These are phyloP conservation scores for Pogonomyrmex barbatus DNA, from an alignment of 1,140 invertebrate genomes.

Conservation along the genomic window DNA sequence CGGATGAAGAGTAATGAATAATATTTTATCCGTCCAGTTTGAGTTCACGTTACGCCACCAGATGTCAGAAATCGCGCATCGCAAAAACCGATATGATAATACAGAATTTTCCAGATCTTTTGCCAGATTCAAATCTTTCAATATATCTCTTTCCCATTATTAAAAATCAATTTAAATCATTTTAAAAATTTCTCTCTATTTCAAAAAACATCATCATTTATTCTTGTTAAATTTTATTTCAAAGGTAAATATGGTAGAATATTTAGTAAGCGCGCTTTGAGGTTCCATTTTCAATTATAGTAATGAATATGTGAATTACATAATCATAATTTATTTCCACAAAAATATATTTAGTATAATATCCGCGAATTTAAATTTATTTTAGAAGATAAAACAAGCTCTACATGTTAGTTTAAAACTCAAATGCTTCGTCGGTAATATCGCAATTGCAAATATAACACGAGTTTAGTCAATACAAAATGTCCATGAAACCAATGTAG, in stretches of 20 bases:
- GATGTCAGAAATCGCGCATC: neutral
- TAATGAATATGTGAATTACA: neutral
- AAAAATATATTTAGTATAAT: neutral
- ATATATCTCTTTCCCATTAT: neutral
- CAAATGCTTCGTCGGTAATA: neutral
- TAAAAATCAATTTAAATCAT: neutral
- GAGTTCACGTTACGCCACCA: neutral
- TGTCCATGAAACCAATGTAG: no score
- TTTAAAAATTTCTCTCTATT: neutral
- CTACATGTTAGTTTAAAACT: neutral
- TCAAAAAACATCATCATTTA: neutral
- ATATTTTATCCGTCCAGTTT: neutral
- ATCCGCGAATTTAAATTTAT: neutral
- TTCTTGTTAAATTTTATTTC: neutral
- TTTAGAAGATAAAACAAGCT: neutral
- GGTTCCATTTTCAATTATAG: neutral
- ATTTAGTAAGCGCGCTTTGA: neutral
- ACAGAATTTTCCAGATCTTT: neutral
- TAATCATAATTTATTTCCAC: neutral
- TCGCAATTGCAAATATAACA: no score
- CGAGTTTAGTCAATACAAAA: no score
- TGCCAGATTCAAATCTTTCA: neutral
- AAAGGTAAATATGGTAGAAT: neutral
- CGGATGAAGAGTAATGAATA: neutral
- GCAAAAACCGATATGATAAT: neutral